These are phyloP conservation scores for Tupiocoris notatus DNA, from an alignment of 2,888 invertebrate genomes.

Conservation along the genomic window DNA sequence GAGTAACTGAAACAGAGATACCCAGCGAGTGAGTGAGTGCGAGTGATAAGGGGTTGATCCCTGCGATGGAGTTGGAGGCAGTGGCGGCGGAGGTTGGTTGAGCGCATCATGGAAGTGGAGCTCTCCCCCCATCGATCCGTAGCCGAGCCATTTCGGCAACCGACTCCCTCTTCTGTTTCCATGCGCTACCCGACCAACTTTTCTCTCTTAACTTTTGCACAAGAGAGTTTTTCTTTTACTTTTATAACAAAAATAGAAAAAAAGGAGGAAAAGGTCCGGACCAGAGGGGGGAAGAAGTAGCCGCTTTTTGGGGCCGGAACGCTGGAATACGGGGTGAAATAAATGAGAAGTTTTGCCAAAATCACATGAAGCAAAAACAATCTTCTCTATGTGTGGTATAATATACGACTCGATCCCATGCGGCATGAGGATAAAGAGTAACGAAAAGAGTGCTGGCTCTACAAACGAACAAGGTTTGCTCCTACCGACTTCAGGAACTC, in stretches of 20 bases:
- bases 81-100: neutral
- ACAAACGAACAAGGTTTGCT: too few species aligned
- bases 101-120: constrained; percentile 40
- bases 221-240: constrained; percentile 21
- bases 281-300: neutral
- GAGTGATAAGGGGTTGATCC: neutral
- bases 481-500: too few species aligned
- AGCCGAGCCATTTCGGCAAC: constrained; percentile 40
- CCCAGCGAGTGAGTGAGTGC: neutral
- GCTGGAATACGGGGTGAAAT: too few species aligned
- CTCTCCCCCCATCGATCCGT: constrained; percentile 32
- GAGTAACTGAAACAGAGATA: neutral
- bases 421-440: too few species aligned
- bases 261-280: neutral
- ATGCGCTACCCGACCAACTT: constrained; percentile 15
- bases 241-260: constrained; percentile 35
- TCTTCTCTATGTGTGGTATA: neutral
- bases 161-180: constrained; percentile 22
- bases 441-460: too few species aligned
- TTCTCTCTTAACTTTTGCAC: constrained; percentile 7
- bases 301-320: neutral
- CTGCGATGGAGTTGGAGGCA: neutral
- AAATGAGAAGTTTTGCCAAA: neutral
- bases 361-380: neutral
- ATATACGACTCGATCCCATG: neutral